phyloP scores from a whole-genome alignment of 2,888 invertebrate species.

The Eupithecia inturbata region DNA sequence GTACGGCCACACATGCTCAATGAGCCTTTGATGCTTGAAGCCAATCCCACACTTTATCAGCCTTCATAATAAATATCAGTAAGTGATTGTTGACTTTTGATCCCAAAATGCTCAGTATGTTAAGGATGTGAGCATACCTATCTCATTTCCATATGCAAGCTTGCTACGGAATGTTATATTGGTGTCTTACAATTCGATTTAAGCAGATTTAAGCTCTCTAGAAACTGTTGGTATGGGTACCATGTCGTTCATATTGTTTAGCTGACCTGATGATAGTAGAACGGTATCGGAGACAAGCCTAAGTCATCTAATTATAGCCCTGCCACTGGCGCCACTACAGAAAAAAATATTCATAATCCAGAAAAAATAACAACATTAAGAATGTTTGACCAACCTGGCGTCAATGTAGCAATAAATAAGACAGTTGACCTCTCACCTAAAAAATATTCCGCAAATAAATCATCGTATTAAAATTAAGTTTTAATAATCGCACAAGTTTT shows the following conservation, averaged over 20 bases:
- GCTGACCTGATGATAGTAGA: not conserved
- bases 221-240: not conserved
- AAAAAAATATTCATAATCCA: not conserved
- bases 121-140: not conserved
- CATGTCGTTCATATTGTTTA: not conserved
- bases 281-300: not conserved
- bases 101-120: not conserved
- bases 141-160: slow-evolving; percentile 1
- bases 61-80: slow-evolving; percentile 1
- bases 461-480: slow-evolving; percentile 17
- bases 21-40: slow-evolving; percentile 10
- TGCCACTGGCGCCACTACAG: not conserved
- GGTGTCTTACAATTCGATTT: not conserved
- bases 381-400: slow-evolving; percentile 4
- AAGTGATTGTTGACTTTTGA: slow-evolving; percentile 19
- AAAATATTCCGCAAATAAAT: slow-evolving; percentile 12
- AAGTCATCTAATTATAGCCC: not conserved
- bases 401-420: slow-evolving; percentile 19
- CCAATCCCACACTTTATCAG: slow-evolving; percentile 15
- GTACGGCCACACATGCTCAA: slow-evolving; percentile 14
- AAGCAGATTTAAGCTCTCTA: not conserved
- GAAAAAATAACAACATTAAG: not conserved
- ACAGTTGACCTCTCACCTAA: slow-evolving; percentile 20
- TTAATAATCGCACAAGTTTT: slow-evolving; percentile 12
- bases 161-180: not conserved